Evolutionary conservation across 1,140 invertebrate genomes (phyloP), one percentile per base, ranked within the genome.

Genomic region (Cyphomyrmex costatus): DNA sequence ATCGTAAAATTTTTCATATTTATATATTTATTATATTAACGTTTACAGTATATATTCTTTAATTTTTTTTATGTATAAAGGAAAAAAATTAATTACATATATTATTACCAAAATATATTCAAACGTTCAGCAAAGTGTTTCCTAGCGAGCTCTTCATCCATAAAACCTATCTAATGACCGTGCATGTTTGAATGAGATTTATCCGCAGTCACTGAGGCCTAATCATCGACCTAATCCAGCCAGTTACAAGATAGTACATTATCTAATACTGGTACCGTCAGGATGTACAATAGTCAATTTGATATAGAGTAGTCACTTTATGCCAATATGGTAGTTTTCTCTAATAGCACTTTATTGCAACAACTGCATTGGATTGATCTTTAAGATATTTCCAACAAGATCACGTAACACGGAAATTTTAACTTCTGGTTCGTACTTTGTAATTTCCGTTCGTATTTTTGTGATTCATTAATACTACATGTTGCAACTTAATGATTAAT

Each of bases 151-250:
- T 60, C 42, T 46, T 60, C 12, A 30, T 46, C 4, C 36, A 24
- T 36, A 14, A 82, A 63, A 82, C 24, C 16, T 16, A 24, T 14
- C 2, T 14, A 71, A 73, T n/a, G n/a, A 36, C 12, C 51, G 12
- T 24, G 46, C 60, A 53, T 80, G 53, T 27, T n/a, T 77, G 36
- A 77, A 63, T 16, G 16, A 77, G 46, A 63, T 71, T 24, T 82
- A 71, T 42, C 51, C 65, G 33, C 33, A 66, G 42, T 10, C 33
- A 82, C 24, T 71, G 65, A 71, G 36, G 65, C 24, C 53, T 82
- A 82, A 82, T 82, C 78, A 82, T 71, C 60, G 78, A 58, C 21
- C 65, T 80, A 80, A 80, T 82, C 51, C 49, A 82, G 66, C 66
- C 14, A 73, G 79, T 71, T 82, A 46, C 19, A 49, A 60, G 79